These are phyloP conservation scores for Dicyrtomina minuta DNA, from an alignment of 2,888 invertebrate genomes.

Conservation along the genomic window DNA sequence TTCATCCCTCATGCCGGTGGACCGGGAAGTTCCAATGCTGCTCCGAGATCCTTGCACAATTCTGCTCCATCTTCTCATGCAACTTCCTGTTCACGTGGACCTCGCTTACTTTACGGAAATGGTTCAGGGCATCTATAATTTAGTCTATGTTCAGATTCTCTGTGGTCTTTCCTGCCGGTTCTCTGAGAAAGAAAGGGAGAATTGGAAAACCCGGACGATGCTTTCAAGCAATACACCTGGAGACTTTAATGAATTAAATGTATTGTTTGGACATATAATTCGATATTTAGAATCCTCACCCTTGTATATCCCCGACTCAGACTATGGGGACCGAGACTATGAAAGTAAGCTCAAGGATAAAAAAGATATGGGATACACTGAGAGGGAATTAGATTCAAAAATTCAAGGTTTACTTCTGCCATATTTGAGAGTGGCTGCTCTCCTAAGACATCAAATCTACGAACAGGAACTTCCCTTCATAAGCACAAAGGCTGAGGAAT, in stretches of 20 bases:
- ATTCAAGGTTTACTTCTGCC: constrained; percentile 79
- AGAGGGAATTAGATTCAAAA: constrained; percentile 60
- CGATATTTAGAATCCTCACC: constrained; percentile 62
- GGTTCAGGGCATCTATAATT: constrained; percentile 82
- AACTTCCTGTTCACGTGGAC: constrained; percentile 81
- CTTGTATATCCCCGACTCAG: constrained; percentile 65
- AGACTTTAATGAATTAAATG: constrained; percentile 46
- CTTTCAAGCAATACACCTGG: constrained; percentile 37
- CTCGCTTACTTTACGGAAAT: constrained; percentile 86
- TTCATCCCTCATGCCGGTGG: constrained; percentile 55
- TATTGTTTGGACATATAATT: constrained; percentile 57
- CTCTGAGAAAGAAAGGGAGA: constrained; percentile 64
- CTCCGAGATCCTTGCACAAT: constrained; percentile 83
- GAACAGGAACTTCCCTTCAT: constrained; percentile 62
- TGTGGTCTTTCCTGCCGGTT: constrained; percentile 70
- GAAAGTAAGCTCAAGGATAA: constrained; percentile 30
- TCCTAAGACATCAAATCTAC: constrained; percentile 74
- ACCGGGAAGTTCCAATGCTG: constrained; percentile 75
- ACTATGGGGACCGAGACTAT: constrained; percentile 53
- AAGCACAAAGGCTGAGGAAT: constrained; percentile 63
- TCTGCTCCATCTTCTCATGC: constrained; percentile 80
- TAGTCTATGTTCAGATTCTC: constrained; percentile 85
- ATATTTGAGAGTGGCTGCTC: constrained; percentile 77
- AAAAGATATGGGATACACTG: constrained; percentile 34
- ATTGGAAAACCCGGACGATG: constrained; percentile 54